Evolutionary conservation across 2,113 vertebrate species (phyloP).

Genomic region (Rhineura floridana): DNA sequence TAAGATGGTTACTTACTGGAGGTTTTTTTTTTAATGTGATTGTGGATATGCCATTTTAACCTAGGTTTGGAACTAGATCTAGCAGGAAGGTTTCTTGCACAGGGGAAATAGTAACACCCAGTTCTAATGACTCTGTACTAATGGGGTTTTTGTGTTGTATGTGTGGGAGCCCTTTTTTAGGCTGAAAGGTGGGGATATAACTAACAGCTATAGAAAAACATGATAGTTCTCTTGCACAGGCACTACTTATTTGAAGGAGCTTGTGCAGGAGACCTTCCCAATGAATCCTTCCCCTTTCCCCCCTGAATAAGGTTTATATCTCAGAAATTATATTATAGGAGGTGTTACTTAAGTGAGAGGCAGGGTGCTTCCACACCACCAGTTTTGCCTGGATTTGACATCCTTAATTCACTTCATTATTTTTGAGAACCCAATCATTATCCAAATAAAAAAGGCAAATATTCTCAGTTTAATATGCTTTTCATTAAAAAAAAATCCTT

Average conservation of each 20-base stretch:
- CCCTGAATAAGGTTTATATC: neutral
- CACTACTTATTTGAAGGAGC: neutral
- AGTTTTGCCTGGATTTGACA: neutral
- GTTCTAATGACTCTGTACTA: neutral
- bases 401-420: neutral
- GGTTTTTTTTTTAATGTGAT: neutral
- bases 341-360: neutral
- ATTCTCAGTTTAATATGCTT: too few relatives aligned
- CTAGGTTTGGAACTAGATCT: too few relatives aligned
- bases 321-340: neutral
- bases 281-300: neutral
- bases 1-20: neutral
- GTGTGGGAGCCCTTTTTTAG: too few relatives aligned
- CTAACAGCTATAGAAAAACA: neutral
- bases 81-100: too few relatives aligned
- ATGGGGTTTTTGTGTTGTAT: too few relatives aligned
- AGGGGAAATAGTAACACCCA: neutral
- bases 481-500: too few relatives aligned
- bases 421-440: neutral
- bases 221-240: neutral
- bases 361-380: neutral
- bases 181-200: neutral
- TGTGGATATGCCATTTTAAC: neutral
- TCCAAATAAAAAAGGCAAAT: neutral
- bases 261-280: neutral